These are phyloP conservation scores for Chaetodon trifasciatus DNA, from an alignment of 2,797 vertebrate genomes.

Conservation along the genomic window DNA sequence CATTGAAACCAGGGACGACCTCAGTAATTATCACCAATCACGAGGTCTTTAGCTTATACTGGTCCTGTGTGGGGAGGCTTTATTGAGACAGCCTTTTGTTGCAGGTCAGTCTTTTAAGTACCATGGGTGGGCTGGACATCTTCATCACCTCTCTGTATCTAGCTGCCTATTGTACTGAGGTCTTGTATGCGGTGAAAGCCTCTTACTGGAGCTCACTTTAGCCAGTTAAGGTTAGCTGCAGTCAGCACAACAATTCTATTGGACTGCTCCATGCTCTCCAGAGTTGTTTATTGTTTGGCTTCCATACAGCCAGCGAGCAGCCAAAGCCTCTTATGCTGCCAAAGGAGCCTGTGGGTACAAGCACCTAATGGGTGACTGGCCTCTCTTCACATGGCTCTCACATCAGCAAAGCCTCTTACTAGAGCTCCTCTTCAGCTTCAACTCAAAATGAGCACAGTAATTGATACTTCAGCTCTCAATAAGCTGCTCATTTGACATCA, in stretches of 20 bases:
- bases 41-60: conserved; percentile 19
- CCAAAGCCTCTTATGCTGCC: conserved; percentile 63
- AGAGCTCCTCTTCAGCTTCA: conserved; percentile 35
- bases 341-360: conserved; percentile 46
- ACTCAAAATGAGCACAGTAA: conserved; percentile 26
- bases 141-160: conserved; percentile 68
- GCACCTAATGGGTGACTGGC: conserved; percentile 38
- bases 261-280: conserved; percentile 46
- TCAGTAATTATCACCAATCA: conserved; percentile 33
- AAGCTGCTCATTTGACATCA: conserved; percentile 27
- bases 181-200: conserved; percentile 65
- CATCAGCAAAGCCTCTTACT: conserved; percentile 53
- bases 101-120: conserved; percentile 64
- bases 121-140: conserved; percentile 74
- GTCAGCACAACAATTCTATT: conserved; percentile 47
- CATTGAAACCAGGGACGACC: not conserved
- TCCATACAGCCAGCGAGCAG: conserved; percentile 44
- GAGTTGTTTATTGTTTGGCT: conserved; percentile 63
- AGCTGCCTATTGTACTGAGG: conserved; percentile 57
- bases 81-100: conserved; percentile 66
- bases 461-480: conserved; percentile 35
- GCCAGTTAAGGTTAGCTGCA: conserved; percentile 48
- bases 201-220: conserved; percentile 65
- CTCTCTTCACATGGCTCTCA: conserved; percentile 49
- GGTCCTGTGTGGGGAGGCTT: conserved; percentile 41